A percentile compares a stretch with the other conserved stretches of the same genome.
phyloP scores from a whole-genome alignment of 2,888 invertebrate species.

The Microplitis deprimator region DNA sequence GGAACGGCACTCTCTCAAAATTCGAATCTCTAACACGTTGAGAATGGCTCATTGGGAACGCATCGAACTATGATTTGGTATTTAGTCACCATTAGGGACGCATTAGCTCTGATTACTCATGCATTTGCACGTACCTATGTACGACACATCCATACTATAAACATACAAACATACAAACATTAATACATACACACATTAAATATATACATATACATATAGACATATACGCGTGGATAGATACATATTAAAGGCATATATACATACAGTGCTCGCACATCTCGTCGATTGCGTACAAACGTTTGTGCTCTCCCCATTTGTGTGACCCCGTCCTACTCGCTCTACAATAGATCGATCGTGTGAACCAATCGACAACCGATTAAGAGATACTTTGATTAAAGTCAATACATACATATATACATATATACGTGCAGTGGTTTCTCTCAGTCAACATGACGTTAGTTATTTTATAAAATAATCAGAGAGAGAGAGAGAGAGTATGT shows the following conservation, averaged over 20 bases:
- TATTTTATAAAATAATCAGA: constrained; percentile 5
- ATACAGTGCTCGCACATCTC: constrained; percentile 45
- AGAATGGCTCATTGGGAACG: constrained; percentile 56
- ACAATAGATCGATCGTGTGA: constrained; percentile 40
- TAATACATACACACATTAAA: not conserved
- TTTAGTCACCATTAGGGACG: constrained; percentile 69
- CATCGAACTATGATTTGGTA: constrained; percentile 68
- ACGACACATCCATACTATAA: constrained; percentile 34
- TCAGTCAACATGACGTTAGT: constrained; percentile 18
- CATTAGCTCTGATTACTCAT: constrained; percentile 67
- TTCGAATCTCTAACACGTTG: constrained; percentile 43
- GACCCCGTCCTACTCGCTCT: constrained; percentile 22
- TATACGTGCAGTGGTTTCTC: not conserved
- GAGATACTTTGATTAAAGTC: constrained; percentile 42
- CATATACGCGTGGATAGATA: constrained; percentile 38
- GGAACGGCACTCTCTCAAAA: constrained; percentile 28
- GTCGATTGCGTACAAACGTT: constrained; percentile 48
- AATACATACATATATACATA: constrained; percentile 16
- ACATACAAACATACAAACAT: not conserved
- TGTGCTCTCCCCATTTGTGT: constrained; percentile 36
- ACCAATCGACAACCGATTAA: constrained; percentile 42
- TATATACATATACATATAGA: constrained; percentile 6
- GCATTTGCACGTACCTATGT: constrained; percentile 48
- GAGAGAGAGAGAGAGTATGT: not conserved
- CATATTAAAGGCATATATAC: constrained; percentile 32